Conservation (phyloP, 2,888 invertebrate species). For the Drosophila prostipennis region DNA sequence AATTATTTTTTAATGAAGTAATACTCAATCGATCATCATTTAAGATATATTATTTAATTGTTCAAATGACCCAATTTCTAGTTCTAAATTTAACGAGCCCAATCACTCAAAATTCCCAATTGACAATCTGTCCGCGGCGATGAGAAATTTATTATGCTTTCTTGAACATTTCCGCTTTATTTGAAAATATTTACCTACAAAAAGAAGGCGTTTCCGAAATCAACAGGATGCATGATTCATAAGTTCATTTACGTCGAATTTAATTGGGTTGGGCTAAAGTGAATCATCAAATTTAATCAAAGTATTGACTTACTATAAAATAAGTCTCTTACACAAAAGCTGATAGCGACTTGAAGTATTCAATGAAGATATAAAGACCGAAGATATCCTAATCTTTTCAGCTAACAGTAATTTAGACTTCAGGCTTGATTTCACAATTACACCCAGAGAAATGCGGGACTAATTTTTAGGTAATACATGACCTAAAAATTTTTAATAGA, state of each 20-base stretch:
- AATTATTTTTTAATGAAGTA: background rate
- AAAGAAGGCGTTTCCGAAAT: slow-evolving; percentile 16
- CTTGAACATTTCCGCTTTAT: background rate
- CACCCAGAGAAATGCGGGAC: too few species aligned
- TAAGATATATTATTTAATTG: background rate
- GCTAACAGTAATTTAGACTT: slow-evolving; percentile 2
- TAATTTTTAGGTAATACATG: too few species aligned
- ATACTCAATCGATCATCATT: background rate
- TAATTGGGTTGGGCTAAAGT: background rate
- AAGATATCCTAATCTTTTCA: slow-evolving; percentile 13
- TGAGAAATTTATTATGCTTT: slow-evolving; percentile 13
- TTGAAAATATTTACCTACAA: background rate
- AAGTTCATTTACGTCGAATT: background rate
- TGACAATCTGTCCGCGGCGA: slow-evolving; percentile 1
- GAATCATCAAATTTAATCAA: background rate
- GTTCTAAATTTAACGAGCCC: slow-evolving; percentile 5
- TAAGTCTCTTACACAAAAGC: too few species aligned
- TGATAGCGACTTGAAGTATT: slow-evolving; percentile 10
- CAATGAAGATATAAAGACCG: background rate
- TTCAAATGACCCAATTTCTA: background rate
- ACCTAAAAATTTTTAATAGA: too few species aligned
- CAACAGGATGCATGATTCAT: slow-evolving; percentile 54
- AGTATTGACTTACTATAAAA: background rate
- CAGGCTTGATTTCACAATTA: slow-evolving; percentile 34
- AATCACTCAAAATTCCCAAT: slow-evolving; percentile 39